Percentiles rank a stretch among this genome's conserved stretches.
phyloP scores from a whole-genome alignment of 2,888 invertebrate genomes.

The Ditula angustiorana region DNA sequence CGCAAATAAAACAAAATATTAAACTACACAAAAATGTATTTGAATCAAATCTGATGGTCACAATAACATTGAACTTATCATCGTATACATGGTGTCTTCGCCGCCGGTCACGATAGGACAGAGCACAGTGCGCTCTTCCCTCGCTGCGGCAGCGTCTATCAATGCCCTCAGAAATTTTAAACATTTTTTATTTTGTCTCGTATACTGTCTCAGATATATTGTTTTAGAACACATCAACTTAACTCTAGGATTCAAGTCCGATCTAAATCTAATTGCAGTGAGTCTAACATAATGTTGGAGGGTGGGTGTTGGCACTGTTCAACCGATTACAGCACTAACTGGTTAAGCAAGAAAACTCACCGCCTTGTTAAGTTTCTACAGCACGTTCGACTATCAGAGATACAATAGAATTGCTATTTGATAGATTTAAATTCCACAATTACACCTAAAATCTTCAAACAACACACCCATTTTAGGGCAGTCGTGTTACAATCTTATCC shows the following conservation, averaged over 20 bases:
- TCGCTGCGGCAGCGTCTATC: constrained; percentile 42
- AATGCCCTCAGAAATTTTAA: constrained; percentile 49
- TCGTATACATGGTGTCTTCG: constrained; percentile 82
- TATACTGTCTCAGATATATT: constrained; percentile 85
- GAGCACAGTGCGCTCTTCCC: not conserved
- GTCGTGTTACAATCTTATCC: too few species aligned
- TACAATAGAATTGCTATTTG: too few species aligned
- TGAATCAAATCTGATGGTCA: constrained; percentile 80
- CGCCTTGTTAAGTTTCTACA: not conserved
- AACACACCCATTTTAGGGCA: too few species aligned
- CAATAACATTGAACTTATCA: constrained; percentile 81
- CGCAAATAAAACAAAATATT: constrained; percentile 45
- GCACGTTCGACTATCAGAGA: too few species aligned
- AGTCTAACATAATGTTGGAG: constrained; percentile 51
- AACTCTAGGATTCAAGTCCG: constrained; percentile 67
- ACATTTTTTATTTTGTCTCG: constrained; percentile 64
- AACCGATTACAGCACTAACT: too few species aligned
- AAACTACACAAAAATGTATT: constrained; percentile 86
- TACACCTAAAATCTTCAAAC: too few species aligned
- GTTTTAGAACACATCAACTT: constrained; percentile 83
- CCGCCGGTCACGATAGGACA: constrained; percentile 63
- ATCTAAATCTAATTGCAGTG: constrained; percentile 65
- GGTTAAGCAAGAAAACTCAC: too few species aligned
- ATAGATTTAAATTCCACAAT: too few species aligned
- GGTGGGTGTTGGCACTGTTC: not conserved